Conservation (phyloP, 2,888 invertebrate genomes). For the Trachelus iudaicus region DNA sequence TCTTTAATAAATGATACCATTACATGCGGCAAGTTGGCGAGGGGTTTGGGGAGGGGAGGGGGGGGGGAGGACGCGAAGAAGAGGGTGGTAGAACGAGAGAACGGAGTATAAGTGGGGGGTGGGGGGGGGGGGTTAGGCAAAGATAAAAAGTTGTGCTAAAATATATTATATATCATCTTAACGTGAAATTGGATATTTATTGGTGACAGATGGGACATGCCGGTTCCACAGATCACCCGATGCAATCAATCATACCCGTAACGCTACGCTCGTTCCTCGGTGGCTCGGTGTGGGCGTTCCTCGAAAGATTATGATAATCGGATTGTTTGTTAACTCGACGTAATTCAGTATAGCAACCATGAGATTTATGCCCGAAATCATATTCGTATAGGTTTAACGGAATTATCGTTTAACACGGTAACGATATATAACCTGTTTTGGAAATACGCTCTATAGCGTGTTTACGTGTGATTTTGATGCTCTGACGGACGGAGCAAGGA, state of each 20-base stretch:
- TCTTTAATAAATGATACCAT: conserved; percentile 64
- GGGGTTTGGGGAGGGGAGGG: no score
- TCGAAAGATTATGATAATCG: conserved; percentile 55
- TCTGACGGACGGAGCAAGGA: conserved; percentile 25
- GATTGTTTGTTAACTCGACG: conserved; percentile 27
- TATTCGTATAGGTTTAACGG: background rate
- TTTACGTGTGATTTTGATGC: background rate
- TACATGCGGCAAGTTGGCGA: conserved; percentile 38
- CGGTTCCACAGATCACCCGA: conserved; percentile 56
- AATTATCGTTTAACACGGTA: background rate
- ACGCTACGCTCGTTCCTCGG: conserved; percentile 44
- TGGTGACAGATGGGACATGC: conserved; percentile 64
- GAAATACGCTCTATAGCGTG: background rate
- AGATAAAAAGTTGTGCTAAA: conserved; percentile 55
- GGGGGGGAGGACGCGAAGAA: background rate
- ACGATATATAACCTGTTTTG: background rate
- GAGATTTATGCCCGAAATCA: background rate
- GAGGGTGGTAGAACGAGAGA: background rate
- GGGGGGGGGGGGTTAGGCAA: background rate
- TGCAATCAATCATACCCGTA: conserved; percentile 61
- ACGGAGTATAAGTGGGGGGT: background rate
- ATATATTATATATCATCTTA: conserved; percentile 63
- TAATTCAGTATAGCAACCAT: background rate
- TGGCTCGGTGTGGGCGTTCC: conserved; percentile 40
- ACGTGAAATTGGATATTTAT: conserved; percentile 66